Percentiles rank a stretch among this genome's conserved stretches.
phyloP scores from a whole-genome alignment of 53 echinoderm and acorn worm genomes.

The Mesocentrotus franciscanus region DNA sequence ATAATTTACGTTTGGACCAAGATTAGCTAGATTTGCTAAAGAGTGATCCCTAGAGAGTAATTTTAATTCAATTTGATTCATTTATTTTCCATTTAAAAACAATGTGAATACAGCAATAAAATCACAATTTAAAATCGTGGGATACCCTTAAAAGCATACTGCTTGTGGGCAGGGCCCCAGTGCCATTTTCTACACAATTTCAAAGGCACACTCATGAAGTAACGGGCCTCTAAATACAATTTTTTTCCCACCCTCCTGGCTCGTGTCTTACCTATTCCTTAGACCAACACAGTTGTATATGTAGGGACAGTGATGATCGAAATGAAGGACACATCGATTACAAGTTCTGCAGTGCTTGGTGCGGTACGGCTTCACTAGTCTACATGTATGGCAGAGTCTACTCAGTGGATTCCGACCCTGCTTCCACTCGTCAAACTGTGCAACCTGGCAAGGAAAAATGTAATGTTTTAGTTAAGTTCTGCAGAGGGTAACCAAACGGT shows the following conservation, averaged over 20 bases:
- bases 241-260: not conserved
- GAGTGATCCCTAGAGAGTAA: too few species aligned
- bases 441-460: slow-evolving; percentile 73
- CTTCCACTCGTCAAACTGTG: slow-evolving; percentile 99
- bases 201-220: too few species aligned
- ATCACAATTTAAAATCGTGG: too few species aligned
- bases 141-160: too few species aligned
- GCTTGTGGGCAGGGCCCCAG: too few species aligned
- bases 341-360: slow-evolving; percentile 97
- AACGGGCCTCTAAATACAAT: not conserved
- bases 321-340: slow-evolving; percentile 93
- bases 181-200: too few species aligned
- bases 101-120: too few species aligned
- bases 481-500: too few species aligned
- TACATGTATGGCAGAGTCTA: slow-evolving; percentile 93
- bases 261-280: slow-evolving; percentile 81
- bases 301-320: slow-evolving; percentile 99
- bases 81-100: too few species aligned
- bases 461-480: not conserved
- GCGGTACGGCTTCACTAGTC: slow-evolving; percentile 91
- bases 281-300: slow-evolving; percentile 98
- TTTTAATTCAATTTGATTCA: too few species aligned
- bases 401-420: slow-evolving; percentile 92
- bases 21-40: too few species aligned
- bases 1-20: too few species aligned